Conservation (phyloP, 2,113 vertebrate genomes). For the Eulacestoma nigropectus region DNA sequence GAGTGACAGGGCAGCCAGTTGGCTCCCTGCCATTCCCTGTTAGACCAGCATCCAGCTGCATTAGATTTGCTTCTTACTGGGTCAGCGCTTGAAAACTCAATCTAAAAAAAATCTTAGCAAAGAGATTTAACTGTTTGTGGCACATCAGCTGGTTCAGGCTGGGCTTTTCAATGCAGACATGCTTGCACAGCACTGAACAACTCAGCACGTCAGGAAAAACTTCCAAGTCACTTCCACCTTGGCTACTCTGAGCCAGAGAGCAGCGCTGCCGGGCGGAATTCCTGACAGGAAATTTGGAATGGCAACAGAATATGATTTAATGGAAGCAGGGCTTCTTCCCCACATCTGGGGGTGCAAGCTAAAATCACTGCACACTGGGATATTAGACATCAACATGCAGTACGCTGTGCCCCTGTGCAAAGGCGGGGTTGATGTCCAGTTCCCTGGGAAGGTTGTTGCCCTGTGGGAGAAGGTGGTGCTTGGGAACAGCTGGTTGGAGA, state of each 20-base stretch:
- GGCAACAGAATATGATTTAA: background rate
- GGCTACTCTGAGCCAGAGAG: background rate
- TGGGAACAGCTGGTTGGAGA: background rate
- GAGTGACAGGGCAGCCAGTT: background rate
- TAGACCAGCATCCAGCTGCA: background rate
- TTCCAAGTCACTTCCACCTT: background rate
- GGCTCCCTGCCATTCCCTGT: background rate
- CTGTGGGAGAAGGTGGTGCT: background rate
- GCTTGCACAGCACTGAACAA: background rate
- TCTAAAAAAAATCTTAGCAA: background rate
- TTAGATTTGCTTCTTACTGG: background rate
- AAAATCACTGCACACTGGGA: accelerated
- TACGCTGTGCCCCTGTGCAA: accelerated
- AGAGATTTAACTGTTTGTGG: background rate
- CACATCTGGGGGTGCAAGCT: accelerated
- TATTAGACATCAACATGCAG: background rate
- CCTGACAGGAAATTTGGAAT: background rate
- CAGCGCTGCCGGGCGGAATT: accelerated
- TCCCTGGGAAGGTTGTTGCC: background rate
- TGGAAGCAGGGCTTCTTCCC: background rate
- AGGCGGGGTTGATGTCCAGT: accelerated
- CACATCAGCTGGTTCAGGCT: accelerated
- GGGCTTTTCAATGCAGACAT: background rate
- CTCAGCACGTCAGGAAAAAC: background rate
- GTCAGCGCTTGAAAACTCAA: background rate